phyloP scores from a whole-genome alignment of 2,113 vertebrate species.

The Myrmophylax atrothorax region DNA sequence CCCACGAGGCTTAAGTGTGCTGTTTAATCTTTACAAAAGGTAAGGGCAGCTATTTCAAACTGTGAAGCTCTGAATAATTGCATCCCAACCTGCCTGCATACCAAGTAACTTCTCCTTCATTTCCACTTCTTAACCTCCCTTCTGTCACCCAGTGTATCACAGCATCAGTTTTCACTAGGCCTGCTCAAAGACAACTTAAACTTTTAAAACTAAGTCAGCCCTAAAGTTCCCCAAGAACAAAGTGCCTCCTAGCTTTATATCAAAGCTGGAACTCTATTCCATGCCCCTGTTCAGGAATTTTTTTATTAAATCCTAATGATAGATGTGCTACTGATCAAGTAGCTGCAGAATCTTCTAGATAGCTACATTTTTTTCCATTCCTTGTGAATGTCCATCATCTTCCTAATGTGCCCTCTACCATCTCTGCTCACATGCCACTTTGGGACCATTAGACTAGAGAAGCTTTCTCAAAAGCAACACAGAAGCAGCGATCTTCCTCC shows the following conservation, averaged over 20 bases:
- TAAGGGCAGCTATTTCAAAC: conserved; percentile 39
- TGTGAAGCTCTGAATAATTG: conserved; percentile 33
- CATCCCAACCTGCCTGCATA: conserved; percentile 2
- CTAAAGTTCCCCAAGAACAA: neutral
- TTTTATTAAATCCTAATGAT: neutral
- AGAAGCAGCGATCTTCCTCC: neutral
- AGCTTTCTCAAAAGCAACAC: neutral
- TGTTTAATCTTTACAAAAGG: conserved; percentile 45
- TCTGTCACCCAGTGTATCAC: neutral
- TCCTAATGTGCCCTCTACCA: neutral
- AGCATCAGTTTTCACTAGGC: neutral
- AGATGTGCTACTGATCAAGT: neutral
- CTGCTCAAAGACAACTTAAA: neutral
- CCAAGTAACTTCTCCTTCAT: conserved; percentile 4
- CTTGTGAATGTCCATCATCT: neutral
- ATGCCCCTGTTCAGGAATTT: neutral
- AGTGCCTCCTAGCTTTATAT: neutral
- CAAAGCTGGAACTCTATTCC: neutral
- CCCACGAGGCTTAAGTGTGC: conserved; percentile 24
- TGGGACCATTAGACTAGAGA: neutral
- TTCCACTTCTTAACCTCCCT: neutral
- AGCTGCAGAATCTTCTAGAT: neutral
- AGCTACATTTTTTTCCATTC: neutral
- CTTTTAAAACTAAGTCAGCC: neutral
- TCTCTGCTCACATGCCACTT: neutral